These are phyloP conservation scores for Carlito syrichta DNA, from an alignment of 2,113 vertebrate genomes.

Conservation along the genomic window DNA sequence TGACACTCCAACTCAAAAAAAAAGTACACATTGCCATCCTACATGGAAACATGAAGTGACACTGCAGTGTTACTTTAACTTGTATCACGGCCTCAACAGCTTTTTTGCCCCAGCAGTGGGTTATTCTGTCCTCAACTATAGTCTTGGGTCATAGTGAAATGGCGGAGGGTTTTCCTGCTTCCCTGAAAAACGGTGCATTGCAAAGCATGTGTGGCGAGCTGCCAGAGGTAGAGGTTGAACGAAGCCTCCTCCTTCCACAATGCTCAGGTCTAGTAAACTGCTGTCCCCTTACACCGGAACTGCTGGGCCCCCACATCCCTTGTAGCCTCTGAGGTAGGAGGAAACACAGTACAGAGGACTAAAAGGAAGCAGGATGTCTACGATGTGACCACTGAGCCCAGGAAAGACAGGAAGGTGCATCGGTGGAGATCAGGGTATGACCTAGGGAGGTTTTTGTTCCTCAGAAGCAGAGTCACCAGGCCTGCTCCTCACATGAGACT, in stretches of 20 bases:
- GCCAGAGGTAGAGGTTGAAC: neutral
- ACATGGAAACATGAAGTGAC: fast-evolving
- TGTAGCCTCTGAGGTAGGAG: neutral
- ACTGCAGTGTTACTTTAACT: fast-evolving
- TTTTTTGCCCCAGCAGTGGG: neutral
- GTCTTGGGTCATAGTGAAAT: neutral
- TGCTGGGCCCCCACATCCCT: neutral
- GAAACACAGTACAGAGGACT: neutral
- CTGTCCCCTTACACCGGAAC: neutral
- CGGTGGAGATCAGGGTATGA: neutral
- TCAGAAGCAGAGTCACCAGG: neutral
- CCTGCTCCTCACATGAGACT: fast-evolving
- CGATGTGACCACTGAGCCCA: fast-evolving
- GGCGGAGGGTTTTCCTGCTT: neutral
- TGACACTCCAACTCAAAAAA: no score
- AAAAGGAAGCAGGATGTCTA: neutral
- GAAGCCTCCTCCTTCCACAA: neutral
- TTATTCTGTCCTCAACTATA: neutral
- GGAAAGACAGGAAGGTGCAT: neutral
- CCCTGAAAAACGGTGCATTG: neutral
- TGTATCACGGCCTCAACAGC: neutral
- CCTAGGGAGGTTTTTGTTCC: neutral
- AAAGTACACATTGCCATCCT: neutral
- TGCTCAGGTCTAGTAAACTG: neutral
- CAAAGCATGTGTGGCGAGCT: neutral